Conservation (phyloP, 2,888 invertebrate genomes). For the Tryphoninae sp. region DNA sequence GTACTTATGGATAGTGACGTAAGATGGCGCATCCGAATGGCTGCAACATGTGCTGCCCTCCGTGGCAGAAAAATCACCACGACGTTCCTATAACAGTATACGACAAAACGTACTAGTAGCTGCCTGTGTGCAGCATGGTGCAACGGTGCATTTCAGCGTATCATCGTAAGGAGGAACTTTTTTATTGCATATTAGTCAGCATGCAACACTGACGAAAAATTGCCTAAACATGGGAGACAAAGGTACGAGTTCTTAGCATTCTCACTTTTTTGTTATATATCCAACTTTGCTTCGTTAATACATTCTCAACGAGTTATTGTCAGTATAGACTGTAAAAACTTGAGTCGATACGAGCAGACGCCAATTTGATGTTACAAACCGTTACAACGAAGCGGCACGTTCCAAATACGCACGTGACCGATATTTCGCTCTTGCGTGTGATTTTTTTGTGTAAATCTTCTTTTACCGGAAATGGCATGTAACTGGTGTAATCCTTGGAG, state of each 20-base stretch:
- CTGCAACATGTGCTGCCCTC: slow-evolving; percentile 50
- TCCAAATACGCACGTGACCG: slow-evolving; percentile 50
- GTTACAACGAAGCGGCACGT: slow-evolving; percentile 31
- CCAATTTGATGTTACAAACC: neutral
- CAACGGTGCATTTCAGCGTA: slow-evolving; percentile 29
- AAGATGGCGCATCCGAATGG: slow-evolving; percentile 18
- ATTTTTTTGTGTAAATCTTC: neutral
- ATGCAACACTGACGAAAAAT: slow-evolving; percentile 17
- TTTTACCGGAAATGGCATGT: slow-evolving; percentile 37
- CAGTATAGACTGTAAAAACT: neutral
- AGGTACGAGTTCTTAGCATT: slow-evolving; percentile 65
- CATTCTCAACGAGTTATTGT: slow-evolving; percentile 22
- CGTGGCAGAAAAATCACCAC: slow-evolving; percentile 16
- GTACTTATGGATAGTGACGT: slow-evolving; percentile 21
- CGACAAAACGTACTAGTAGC: neutral
- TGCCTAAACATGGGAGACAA: slow-evolving; percentile 72
- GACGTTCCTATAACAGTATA: slow-evolving; percentile 27
- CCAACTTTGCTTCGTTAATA: slow-evolving; percentile 9
- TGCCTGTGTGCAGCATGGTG: slow-evolving; percentile 50
- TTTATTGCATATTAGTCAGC: slow-evolving; percentile 2
- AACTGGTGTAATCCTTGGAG: slow-evolving; percentile 1
- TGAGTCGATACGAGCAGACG: slow-evolving; percentile 51
- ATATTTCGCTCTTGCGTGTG: slow-evolving; percentile 49
- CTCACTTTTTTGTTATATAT: neutral
- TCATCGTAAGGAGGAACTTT: slow-evolving; percentile 17